Base-by-base conservation (phyloP, 30 jellyfish, hydroid and myxozoan genomes). In the Hydractinia symbiolongicarpus region DNA sequence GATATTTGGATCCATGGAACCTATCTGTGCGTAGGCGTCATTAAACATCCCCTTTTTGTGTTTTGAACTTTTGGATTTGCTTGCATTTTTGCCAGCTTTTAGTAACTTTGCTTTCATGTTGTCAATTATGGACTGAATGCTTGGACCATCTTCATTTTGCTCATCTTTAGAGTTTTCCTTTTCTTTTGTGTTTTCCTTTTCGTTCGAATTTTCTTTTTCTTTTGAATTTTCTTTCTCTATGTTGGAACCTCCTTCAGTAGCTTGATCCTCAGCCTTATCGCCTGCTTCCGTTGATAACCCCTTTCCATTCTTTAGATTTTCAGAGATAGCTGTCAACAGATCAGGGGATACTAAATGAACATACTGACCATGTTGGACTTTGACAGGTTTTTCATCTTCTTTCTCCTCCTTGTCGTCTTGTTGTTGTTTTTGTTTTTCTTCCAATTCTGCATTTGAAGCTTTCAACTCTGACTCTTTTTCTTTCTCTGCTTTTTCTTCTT, bases 11-110 rank as follows among this genome's bases (percentile, higher is more conserved):
- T 74, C 83, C 20, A 13, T 49, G 5, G 83, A 74, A n/a, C 83
- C 83, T 16, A 74, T 74, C 54, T 74, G 83, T 6, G 83, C 58
- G 20, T 74, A 74, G 54, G 83, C 83, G 54, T 74, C 83, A 44
- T 74, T 67, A 67, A 49, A 16, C 7, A 53, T 21, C n/a, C 14
- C 67, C 21, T 50, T 74, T 49, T 74, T 66, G 13, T 55, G 58
- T 50, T 55, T 74, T 16, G 51, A 50, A 8, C 51, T 16, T 74
- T 74, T 74, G 1, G 62, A 49, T 74, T 74, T 74, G 83, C 5
- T 74, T 50, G 51, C 51, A 17, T 50, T 20, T 50, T 74, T 53
- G 8, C 54, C 54, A 10, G 83, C 58, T 49, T 50, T 50, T 52
- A 74, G 21, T 74, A 74, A 50, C 21, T 50, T 74, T 50, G 51